Evolutionary conservation across 2,113 vertebrate genomes (phyloP).

Genomic region (Chaetodon trifascialis): DNA sequence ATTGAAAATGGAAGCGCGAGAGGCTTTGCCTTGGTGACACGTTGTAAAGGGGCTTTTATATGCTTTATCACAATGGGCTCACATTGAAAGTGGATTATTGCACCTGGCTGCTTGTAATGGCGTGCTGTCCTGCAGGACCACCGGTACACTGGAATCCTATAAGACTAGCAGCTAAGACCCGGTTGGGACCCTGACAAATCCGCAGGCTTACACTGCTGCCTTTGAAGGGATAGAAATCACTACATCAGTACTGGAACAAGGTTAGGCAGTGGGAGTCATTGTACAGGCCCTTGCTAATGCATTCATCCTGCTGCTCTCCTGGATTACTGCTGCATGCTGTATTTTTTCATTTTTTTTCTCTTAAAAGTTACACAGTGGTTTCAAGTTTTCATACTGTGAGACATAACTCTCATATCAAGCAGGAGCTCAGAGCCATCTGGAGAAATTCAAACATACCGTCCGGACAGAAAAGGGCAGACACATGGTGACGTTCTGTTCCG

Average conservation of each 20-base stretch:
- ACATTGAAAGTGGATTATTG: slow-evolving; percentile 68
- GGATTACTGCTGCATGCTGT: slow-evolving; percentile 22
- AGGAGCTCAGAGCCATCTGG: not conserved
- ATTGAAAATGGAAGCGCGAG: slow-evolving; percentile 30
- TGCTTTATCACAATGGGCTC: slow-evolving; percentile 57
- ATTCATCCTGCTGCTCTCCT: slow-evolving; percentile 30
- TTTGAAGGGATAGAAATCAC: slow-evolving; percentile 54
- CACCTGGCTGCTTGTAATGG: slow-evolving; percentile 60
- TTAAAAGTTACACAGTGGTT: slow-evolving; percentile 16
- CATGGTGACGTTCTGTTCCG: not conserved
- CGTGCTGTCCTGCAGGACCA: slow-evolving; percentile 49
- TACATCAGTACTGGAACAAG: slow-evolving; percentile 33
- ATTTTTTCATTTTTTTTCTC: too few species aligned
- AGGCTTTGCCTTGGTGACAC: slow-evolving; percentile 38
- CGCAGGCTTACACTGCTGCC: slow-evolving; percentile 53
- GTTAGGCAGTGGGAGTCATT: slow-evolving; percentile 10
- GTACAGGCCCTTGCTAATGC: slow-evolving; percentile 18
- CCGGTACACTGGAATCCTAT: slow-evolving; percentile 49
- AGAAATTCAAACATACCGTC: not conserved
- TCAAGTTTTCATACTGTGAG: not conserved
- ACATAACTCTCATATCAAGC: not conserved
- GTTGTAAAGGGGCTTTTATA: slow-evolving; percentile 56
- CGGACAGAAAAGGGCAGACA: not conserved
- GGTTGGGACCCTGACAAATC: slow-evolving; percentile 63
- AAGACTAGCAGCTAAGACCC: slow-evolving; percentile 48